A percentile compares a stretch with the other conserved stretches of the same genome.
Conservation (phyloP, 2,113 vertebrate genomes). For the Castor canadensis region DNA sequence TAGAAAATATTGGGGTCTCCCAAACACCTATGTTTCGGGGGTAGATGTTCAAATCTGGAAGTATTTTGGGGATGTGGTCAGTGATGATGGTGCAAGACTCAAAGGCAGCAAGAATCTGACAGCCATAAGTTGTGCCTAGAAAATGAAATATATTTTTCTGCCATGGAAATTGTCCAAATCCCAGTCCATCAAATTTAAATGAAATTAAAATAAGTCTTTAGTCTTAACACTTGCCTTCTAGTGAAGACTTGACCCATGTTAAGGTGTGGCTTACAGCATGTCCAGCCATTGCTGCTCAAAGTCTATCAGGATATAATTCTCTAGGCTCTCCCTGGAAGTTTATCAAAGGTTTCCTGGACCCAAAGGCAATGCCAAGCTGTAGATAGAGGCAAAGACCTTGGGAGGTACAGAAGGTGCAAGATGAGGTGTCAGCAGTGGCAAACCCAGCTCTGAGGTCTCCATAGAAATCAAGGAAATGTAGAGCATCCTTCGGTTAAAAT, state of each 20-base stretch:
- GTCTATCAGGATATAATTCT: constrained; percentile 77
- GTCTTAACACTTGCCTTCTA: constrained; percentile 76
- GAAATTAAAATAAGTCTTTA: constrained; percentile 80
- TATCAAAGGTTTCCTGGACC: constrained; percentile 79
- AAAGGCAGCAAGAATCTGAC: constrained; percentile 56
- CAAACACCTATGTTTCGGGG: constrained; percentile 53
- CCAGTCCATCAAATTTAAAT: constrained; percentile 77
- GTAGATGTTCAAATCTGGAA: constrained; percentile 43
- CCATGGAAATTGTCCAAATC: constrained; percentile 71
- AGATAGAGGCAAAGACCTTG: constrained; percentile 72
- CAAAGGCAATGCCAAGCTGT: constrained; percentile 75
- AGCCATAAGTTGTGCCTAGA: constrained; percentile 64
- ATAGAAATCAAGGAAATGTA: constrained; percentile 81
- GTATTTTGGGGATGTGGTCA: constrained; percentile 46
- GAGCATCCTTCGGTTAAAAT: constrained; percentile 83
- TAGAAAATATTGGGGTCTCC: constrained; percentile 57
- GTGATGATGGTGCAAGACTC: constrained; percentile 42
- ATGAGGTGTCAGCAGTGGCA: constrained; percentile 73
- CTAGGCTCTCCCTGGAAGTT: constrained; percentile 76
- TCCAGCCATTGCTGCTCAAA: constrained; percentile 77
- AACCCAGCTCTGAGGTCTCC: constrained; percentile 83
- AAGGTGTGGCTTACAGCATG: constrained; percentile 69
- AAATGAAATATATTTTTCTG: constrained; percentile 66
- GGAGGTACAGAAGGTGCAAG: constrained; percentile 73
- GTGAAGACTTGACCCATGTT: constrained; percentile 77